These are phyloP conservation scores for Heliocidaris tuberculata DNA, from an alignment of 35 echinoderm and acorn worm species.

Conservation along the genomic window DNA sequence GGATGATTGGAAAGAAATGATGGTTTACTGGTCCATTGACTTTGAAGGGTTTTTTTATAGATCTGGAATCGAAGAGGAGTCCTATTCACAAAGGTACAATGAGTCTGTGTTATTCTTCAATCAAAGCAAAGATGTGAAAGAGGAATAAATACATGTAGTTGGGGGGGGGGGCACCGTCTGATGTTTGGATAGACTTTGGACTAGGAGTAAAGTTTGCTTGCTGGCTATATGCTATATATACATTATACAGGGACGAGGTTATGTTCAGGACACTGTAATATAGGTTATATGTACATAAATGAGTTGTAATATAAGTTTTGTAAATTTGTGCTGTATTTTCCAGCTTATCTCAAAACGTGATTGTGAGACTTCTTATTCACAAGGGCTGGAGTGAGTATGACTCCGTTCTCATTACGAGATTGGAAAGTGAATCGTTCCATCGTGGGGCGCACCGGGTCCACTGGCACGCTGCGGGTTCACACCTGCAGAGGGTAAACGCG, in stretches of 20 bases:
- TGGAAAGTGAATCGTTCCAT: too few relatives aligned
- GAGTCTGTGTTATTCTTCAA: neutral
- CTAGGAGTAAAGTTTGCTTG: neutral
- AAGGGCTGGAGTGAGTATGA: neutral
- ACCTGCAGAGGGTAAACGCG: too few relatives aligned
- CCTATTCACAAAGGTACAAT: neutral
- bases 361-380: neutral
- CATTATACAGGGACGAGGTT: neutral
- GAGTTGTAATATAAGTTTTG: neutral
- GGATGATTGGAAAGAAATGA: neutral
- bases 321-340: neutral
- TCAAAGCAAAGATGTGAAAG: neutral
- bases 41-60: neutral
- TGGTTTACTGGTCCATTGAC: neutral
- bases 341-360: neutral
- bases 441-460: too few relatives aligned
- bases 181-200: neutral
- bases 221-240: neutral
- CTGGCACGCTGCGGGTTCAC: too few relatives aligned
- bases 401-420: too few relatives aligned
- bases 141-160: neutral
- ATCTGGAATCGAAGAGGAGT: neutral
- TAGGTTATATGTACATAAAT: neutral
- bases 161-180: neutral
- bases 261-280: neutral